These are phyloP conservation scores for Ennomos erosarius DNA, from an alignment of 2,888 invertebrate genomes.

Conservation along the genomic window DNA sequence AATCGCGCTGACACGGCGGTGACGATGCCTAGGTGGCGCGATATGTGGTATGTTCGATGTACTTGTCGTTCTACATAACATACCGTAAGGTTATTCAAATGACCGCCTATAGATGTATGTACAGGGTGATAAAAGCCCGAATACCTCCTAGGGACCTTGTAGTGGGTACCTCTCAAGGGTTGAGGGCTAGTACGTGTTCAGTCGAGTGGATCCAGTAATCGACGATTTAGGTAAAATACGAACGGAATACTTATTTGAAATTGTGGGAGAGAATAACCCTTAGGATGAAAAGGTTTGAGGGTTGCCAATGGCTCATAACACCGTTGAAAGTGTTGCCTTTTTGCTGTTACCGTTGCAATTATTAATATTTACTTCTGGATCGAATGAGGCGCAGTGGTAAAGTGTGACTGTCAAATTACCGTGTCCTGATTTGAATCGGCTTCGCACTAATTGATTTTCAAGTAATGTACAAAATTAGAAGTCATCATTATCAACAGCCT, in stretches of 20 bases:
- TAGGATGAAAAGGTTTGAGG: slow-evolving; percentile 14
- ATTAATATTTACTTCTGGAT: too few relatives aligned
- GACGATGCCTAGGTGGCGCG: too few relatives aligned
- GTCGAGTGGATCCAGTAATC: slow-evolving; percentile 30
- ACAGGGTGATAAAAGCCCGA: slow-evolving; percentile 11
- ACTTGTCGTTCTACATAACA: too few relatives aligned
- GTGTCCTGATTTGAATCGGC: too few relatives aligned
- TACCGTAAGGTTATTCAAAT: slow-evolving; percentile 35
- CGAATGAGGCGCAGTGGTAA: too few relatives aligned
- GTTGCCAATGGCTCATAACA: slow-evolving; percentile 4
- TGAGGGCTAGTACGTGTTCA: slow-evolving; percentile 34
- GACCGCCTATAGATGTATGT: slow-evolving; percentile 20
- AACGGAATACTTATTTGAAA: slow-evolving; percentile 28
- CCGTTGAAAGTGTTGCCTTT: slow-evolving; percentile 1
- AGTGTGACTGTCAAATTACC: too few relatives aligned
- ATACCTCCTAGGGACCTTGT: not conserved
- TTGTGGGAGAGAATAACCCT: slow-evolving; percentile 20
- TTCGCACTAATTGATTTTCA: too few relatives aligned
- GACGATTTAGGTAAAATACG: slow-evolving; percentile 38
- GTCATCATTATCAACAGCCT: too few relatives aligned
- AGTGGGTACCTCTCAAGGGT: slow-evolving; percentile 8
- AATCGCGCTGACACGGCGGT: too few relatives aligned
- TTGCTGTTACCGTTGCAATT: not conserved
- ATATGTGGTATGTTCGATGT: too few relatives aligned
- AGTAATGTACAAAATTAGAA: too few relatives aligned